A percentile compares a stretch with the other conserved stretches of the same genome.
Evolutionary conservation across 2,113 vertebrate genomes (phyloP).

Genomic region (Alexandromys fortis): DNA sequence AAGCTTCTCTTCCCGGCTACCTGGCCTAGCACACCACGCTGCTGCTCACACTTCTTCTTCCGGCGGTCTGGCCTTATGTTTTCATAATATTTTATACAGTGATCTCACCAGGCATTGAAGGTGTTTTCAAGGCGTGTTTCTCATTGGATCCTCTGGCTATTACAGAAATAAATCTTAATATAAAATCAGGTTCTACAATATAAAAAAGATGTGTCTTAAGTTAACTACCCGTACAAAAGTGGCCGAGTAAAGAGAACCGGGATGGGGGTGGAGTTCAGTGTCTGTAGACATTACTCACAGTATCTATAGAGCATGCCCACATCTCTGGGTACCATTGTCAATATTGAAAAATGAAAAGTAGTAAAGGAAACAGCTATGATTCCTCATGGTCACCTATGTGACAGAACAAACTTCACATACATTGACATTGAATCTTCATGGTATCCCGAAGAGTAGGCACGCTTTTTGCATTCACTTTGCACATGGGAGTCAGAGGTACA

Average conservation of each 20-base stretch:
- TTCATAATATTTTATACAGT: neutral
- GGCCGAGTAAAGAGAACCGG: neutral
- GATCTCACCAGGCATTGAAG: neutral
- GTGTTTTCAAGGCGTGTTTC: neutral
- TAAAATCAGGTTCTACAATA: neutral
- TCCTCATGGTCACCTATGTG: neutral
- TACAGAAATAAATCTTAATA: constrained; percentile 19
- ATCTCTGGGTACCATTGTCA: too few relatives aligned
- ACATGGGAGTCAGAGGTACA: neutral
- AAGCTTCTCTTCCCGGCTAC: too few relatives aligned
- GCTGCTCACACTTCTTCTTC: too few relatives aligned
- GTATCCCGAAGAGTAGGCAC: neutral
- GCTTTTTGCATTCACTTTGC: neutral
- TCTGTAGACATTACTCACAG: neutral
- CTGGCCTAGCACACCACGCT: too few relatives aligned
- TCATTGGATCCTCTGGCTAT: neutral
- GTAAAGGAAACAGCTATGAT: neutral
- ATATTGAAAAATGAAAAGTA: neutral
- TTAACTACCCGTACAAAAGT: neutral
- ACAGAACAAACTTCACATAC: neutral
- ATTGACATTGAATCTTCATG: neutral
- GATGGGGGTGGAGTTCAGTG: neutral
- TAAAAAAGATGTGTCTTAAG: constrained; percentile 22
- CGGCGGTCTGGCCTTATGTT: neutral
- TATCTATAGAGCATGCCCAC: neutral